A percentile compares a stretch with the other conserved stretches of the same genome.
These are phyloP conservation scores for Lapara coniferarum DNA, from an alignment of 2,888 invertebrate genomes.

Conservation along the genomic window DNA sequence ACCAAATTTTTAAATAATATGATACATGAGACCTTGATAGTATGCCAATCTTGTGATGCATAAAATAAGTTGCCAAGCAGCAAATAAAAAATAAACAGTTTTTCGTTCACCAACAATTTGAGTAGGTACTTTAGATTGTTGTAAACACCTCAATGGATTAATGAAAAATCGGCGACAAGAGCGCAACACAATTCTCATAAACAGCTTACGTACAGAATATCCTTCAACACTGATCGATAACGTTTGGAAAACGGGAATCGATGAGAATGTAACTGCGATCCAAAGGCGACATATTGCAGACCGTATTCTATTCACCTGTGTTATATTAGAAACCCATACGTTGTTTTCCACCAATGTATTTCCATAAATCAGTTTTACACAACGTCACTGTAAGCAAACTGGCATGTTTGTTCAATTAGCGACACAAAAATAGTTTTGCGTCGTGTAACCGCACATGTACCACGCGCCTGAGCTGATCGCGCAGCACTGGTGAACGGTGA, in stretches of 20 bases:
- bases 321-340: slow-evolving; percentile 50
- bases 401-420: slow-evolving; percentile 63
- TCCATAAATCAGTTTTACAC: slow-evolving; percentile 65
- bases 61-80: not conserved
- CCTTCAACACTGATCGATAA: slow-evolving; percentile 51
- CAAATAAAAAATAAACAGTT: slow-evolving; percentile 16
- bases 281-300: slow-evolving; percentile 30
- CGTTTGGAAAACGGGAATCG: slow-evolving; percentile 52
- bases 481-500: slow-evolving; percentile 77
- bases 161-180: slow-evolving; percentile 36
- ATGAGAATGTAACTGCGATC: slow-evolving; percentile 42
- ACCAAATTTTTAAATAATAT: slow-evolving; percentile 9
- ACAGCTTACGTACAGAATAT: slow-evolving; percentile 36
- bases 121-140: not conserved
- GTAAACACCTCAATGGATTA: not conserved
- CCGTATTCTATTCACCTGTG: slow-evolving; percentile 62
- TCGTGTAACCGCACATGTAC: slow-evolving; percentile 60
- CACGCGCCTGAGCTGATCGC: slow-evolving; percentile 73
- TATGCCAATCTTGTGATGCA: slow-evolving; percentile 26
- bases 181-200: slow-evolving; percentile 40
- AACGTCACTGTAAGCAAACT: slow-evolving; percentile 74
- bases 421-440: slow-evolving; percentile 50
- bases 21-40: slow-evolving; percentile 24
- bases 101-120: slow-evolving; percentile 3
- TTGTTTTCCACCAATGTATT: slow-evolving; percentile 59